Base-by-base conservation (phyloP, 2,888 invertebrate species). In the Salticus scenicus region DNA sequence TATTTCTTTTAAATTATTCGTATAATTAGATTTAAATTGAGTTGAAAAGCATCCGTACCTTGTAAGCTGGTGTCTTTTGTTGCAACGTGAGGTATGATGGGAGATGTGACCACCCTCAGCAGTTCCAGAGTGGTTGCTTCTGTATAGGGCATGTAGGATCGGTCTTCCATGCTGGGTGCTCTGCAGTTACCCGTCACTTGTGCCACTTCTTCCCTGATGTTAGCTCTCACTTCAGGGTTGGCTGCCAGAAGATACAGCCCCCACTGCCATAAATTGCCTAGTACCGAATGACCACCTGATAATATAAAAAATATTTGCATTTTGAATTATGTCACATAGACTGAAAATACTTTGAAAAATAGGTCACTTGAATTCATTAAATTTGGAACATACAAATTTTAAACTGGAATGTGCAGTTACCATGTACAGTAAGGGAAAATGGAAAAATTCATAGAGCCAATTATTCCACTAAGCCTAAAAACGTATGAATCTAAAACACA, bases 61-160 rank as follows among this genome's bases (percentile, higher is more conserved):
- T 94, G 93, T 5, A 97, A 94, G 0, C 93, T 92, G 0, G 95
- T 94, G 89, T 95, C 94, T 89, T 94, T 94, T 0, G 95, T 95
- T 0, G 97, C 96, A 0, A 96, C 96, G 90, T 97, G 97, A 0
- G 97, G 97, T 0, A 97, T 97, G 82, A 97, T 97, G 0, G 97
- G 97, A 0, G 97, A 97, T 0, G 96, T 96, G 0, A 95, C 94
- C 76, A 94, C 94, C 72, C 97, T 92, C 0, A 97, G 91, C 0
- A 95, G 94, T 92, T 97, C 97, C 89, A 95, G 93, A 17, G 97
- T 93, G 0, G 95, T 94, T 0, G 96, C 96, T 91, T 96, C 95
- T 0, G 96, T 96, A 90, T 95, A 96, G 0, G 96, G 95, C 92
- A 97, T 93, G 0, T 91, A 91, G 0, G 92, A 92, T 89, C 94